Evolutionary conservation across 2,888 invertebrate species (phyloP).

Genomic region (Sarcophaga subvicina): DNA sequence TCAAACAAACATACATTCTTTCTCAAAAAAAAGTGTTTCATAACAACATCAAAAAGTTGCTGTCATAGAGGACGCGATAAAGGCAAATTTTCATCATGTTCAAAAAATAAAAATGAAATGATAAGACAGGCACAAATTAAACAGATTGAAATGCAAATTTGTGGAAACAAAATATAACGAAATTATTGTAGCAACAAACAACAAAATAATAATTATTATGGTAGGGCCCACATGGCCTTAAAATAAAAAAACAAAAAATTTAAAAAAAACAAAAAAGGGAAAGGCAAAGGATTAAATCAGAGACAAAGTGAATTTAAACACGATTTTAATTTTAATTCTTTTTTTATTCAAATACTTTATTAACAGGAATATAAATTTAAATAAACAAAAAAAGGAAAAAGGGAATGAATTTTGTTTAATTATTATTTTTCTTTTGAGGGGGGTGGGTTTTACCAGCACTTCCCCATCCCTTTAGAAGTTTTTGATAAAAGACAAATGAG

Average conservation of each 20-base stretch:
- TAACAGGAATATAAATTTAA: no score
- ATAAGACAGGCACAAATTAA: slow-evolving; percentile 10
- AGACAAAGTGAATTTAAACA: no score
- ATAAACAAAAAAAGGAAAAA: no score
- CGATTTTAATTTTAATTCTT: no score
- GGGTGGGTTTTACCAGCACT: no score
- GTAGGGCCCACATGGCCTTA: slow-evolving; percentile 14
- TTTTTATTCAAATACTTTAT: no score
- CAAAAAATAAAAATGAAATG: slow-evolving; percentile 10
- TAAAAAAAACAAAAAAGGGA: not conserved
- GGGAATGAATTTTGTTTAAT: no score
- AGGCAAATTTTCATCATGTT: slow-evolving; percentile 2
- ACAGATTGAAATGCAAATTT: slow-evolving; percentile 51
- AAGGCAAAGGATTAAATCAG: not conserved
- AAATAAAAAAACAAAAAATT: not conserved
- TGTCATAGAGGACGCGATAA: not conserved
- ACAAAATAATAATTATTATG: slow-evolving; percentile 46
- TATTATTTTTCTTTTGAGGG: no score
- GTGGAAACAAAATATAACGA: slow-evolving; percentile 28
- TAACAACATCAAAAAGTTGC: not conserved
- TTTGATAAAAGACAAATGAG: no score
- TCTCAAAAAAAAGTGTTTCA: no score
- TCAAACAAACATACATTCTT: no score
- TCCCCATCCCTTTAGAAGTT: no score
- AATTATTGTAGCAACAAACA: slow-evolving; percentile 30